phyloP scores from a whole-genome alignment of 2,113 vertebrate genomes.

The Camelus bactrianus region DNA sequence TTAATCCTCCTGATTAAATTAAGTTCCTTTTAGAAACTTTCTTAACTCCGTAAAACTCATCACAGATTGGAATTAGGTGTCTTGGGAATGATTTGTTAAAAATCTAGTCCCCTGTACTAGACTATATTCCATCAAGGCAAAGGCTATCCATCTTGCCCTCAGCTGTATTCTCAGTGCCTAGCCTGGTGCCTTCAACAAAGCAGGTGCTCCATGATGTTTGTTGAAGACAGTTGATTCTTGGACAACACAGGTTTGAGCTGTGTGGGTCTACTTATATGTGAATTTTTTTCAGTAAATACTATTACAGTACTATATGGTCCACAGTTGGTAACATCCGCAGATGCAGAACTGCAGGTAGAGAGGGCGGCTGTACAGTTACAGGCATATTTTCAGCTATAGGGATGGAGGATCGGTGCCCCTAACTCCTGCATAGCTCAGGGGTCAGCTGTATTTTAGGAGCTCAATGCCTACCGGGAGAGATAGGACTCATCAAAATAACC shows the following conservation, averaged over 20 bases:
- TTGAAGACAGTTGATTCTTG: background rate
- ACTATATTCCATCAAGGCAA: background rate
- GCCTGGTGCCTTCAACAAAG: background rate
- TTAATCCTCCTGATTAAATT: slow-evolving; percentile 9
- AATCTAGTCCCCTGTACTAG: background rate
- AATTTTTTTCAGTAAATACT: background rate
- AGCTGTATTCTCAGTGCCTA: background rate
- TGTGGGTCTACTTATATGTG: background rate
- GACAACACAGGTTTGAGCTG: background rate
- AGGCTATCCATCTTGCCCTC: background rate
- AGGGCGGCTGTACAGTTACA: background rate
- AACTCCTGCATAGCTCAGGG: background rate
- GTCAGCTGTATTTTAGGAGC: background rate
- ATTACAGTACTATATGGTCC: background rate
- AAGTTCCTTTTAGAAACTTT: slow-evolving; percentile 48
- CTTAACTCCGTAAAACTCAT: background rate
- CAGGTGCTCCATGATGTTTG: background rate
- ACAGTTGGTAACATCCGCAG: background rate
- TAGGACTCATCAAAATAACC: background rate
- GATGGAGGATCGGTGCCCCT: background rate
- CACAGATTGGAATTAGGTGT: background rate
- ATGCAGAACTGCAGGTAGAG: background rate
- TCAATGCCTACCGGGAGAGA: background rate
- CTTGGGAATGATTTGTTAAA: background rate
- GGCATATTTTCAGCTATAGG: background rate